phyloP scores from a whole-genome alignment of 2,113 vertebrate genomes.

The Gnathonemus echidnorhynchus region DNA sequence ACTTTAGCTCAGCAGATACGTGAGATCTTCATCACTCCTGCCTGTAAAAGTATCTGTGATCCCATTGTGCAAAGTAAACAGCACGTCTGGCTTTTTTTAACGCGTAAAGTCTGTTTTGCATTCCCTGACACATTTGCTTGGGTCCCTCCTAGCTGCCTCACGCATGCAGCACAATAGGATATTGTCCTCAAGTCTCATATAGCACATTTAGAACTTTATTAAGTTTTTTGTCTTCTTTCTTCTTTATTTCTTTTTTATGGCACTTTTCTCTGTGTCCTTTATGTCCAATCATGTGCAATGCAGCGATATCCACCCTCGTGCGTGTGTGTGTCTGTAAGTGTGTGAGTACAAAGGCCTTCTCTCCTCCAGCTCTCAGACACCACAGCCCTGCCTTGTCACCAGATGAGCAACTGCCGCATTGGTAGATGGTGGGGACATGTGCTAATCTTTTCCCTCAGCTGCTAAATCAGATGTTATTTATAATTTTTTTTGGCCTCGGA shows the following conservation, averaged over 20 bases:
- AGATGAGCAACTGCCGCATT: background rate
- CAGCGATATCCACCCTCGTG: background rate
- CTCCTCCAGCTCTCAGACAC: background rate
- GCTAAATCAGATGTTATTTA: constrained; percentile 7
- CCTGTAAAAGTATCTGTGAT: background rate
- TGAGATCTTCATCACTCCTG: background rate
- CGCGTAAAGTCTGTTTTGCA: background rate
- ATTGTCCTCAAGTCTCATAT: background rate
- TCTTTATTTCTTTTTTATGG: background rate
- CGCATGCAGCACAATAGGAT: background rate
- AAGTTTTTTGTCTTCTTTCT: background rate
- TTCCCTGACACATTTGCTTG: background rate
- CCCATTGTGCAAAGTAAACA: background rate
- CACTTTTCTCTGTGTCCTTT: background rate
- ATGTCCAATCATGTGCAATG: background rate
- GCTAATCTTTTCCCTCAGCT: constrained; percentile 2
- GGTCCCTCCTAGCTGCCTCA: background rate
- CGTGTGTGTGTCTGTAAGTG: background rate
- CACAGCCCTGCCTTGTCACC: background rate
- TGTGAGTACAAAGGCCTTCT: background rate
- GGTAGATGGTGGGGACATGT: background rate
- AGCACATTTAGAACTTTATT: background rate
- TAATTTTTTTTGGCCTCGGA: background rate
- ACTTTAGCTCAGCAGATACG: background rate
- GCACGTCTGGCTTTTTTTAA: background rate